Conservation (phyloP, 2,113 vertebrate species). For the Halichoeres trimaculatus region DNA sequence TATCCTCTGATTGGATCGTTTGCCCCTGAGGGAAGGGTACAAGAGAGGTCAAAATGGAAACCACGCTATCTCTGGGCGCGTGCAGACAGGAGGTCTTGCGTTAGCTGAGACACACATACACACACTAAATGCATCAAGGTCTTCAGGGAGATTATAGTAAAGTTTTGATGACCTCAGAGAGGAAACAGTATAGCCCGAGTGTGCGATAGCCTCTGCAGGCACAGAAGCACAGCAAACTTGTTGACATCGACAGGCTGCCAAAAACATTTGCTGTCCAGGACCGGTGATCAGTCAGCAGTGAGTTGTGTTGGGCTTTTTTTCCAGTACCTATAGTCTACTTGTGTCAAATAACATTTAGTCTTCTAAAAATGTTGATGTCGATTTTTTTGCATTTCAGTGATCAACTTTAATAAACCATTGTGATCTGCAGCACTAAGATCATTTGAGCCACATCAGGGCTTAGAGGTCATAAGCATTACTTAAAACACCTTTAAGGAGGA, state of each 20-base stretch:
- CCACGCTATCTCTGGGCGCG: conserved; percentile 59
- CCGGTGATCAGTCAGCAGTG: conserved; percentile 31
- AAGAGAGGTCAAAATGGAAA: conserved; percentile 74
- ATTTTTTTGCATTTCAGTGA: background rate
- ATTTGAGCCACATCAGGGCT: too few species aligned
- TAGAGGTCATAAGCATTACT: too few species aligned
- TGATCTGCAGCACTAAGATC: too few species aligned
- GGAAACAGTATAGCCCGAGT: conserved; percentile 41
- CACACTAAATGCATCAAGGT: conserved; percentile 51
- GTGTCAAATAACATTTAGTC: background rate
- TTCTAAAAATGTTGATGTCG: background rate
- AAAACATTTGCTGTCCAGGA: conserved; percentile 21
- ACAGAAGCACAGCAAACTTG: conserved; percentile 12
- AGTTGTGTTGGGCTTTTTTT: conserved; percentile 7
- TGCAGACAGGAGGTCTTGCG: conserved; percentile 42
- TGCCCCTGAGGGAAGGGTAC: conserved; percentile 76
- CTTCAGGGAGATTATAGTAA: conserved; percentile 52
- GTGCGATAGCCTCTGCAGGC: conserved; percentile 19
- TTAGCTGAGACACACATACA: conserved; percentile 41
- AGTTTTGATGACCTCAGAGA: conserved; percentile 53
- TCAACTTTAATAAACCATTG: background rate
- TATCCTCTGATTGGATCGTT: conserved; percentile 80
- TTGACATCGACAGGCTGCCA: conserved; percentile 28
- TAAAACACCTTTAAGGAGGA: background rate
- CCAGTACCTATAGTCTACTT: background rate